Evolutionary conservation across 2,113 vertebrate genomes (phyloP), one percentile per base, ranked within the genome.

Genomic region (Phodopus roborovskii): DNA sequence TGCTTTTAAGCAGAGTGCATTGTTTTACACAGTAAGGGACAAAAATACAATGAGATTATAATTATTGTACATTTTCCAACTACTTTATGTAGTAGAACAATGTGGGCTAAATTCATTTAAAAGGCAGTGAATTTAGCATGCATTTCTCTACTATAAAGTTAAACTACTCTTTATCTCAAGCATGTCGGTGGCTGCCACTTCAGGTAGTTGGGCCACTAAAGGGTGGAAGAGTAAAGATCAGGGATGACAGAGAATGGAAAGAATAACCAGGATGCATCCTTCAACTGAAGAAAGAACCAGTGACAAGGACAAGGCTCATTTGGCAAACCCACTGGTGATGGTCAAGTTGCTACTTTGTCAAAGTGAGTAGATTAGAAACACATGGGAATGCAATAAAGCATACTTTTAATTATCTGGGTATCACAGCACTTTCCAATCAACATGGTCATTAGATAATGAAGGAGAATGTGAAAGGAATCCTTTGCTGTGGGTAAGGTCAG

Each of bases 11-110:
- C 79, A 39, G 17, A 39, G 33, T 91, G 84, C 58, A 90, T 95
- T 93, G 78, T 96, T 95, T 94, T 74, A 91, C 68, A 93, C 68
- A 77, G 30, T 64, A 75, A 93, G 58, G 11, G 75, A 93, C 82
- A 81, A 26, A 96, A 70, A 90, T 84, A 91, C 24, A 77, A n/a
- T 70, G 82, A 81, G 22, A 91, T 39, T 42, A 94, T 16, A 91
- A 96, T 96, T 75, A 71, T 81, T 82, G 8, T 42, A 30, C 36
- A 77, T 15, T 88, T 95, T 62, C 36, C 9, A 45, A 92, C 45
- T 66, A 92, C 62, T 96, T 88, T n/a, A 42, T 78, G 83, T 28
- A 48, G 88, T 93, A 2, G 2, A 81, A 42, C 12, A 87, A 66
- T 85, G 11, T 30, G 75, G 64, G 4, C 24, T 45, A 48, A 94